Percentiles rank a stretch among this genome's conserved stretches.
phyloP scores from a whole-genome alignment of 2,888 invertebrate genomes.

The Autographa pulchrina region DNA sequence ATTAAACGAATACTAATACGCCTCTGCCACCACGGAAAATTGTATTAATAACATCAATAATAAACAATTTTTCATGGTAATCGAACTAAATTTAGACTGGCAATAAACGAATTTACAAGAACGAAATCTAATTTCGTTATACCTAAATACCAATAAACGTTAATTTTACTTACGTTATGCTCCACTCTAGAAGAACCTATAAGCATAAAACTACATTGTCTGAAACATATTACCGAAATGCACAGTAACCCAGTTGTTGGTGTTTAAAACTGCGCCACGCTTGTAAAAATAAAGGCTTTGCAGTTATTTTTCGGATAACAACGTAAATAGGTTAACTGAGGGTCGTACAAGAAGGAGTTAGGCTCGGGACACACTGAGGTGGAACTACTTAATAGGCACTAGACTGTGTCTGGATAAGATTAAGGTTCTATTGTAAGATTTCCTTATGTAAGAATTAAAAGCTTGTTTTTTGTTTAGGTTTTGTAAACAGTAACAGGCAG shows the following conservation, averaged over 20 bases:
- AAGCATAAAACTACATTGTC: conserved; percentile 15
- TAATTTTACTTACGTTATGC: background rate
- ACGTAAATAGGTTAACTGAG: conserved; percentile 61
- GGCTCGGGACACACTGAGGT: conserved; percentile 20
- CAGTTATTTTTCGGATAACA: conserved; percentile 58
- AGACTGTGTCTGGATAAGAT: background rate
- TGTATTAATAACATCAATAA: no score
- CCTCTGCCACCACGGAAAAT: no score
- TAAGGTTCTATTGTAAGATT: no score
- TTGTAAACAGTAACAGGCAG: no score
- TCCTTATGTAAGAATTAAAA: no score
- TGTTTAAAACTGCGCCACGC: conserved; percentile 35
- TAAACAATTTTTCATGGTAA: no score
- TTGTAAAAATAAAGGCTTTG: conserved; percentile 58
- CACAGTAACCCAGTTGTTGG: conserved; percentile 20
- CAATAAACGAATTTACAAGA: no score
- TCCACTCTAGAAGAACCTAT: background rate
- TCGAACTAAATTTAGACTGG: no score
- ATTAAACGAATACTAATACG: no score
- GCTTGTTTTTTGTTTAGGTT: no score
- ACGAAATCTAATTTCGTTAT: no score
- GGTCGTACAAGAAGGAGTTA: conserved; percentile 33
- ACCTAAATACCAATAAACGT: no score
- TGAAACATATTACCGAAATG: conserved; percentile 35
- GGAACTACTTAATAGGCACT: background rate